A percentile compares a stretch with the other conserved stretches of the same genome.
These are phyloP conservation scores for Drepana arcuata DNA, from an alignment of 1,140 invertebrate species.

Conservation along the genomic window DNA sequence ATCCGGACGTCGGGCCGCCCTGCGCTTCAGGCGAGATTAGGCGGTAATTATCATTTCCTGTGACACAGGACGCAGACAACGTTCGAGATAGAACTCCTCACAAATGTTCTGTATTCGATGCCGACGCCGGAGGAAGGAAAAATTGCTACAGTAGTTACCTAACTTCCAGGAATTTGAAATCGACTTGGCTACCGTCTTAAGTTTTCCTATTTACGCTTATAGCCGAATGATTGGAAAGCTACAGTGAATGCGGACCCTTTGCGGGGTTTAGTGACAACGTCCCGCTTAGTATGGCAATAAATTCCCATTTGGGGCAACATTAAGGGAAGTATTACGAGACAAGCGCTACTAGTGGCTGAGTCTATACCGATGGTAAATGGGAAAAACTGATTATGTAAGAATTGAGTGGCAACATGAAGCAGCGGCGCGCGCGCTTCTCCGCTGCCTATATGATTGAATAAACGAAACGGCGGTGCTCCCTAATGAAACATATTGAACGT, in stretches of 20 bases:
- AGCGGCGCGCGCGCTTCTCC: conserved; percentile 34
- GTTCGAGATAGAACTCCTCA: conserved; percentile 41
- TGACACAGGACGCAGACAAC: conserved; percentile 62
- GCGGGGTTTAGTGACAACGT: no score
- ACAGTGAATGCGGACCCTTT: no score
- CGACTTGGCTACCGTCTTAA: no score
- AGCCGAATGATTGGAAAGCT: no score
- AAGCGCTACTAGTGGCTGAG: conserved; percentile 31
- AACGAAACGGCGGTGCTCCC: conserved; percentile 51
- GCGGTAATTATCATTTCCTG: conserved; percentile 75
- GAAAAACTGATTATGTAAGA: conserved; percentile 62
- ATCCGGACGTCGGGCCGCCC: conserved; percentile 69
- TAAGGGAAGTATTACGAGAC: conserved; percentile 11
- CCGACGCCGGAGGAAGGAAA: conserved; percentile 35
- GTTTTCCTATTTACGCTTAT: no score
- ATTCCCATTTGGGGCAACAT: conserved; percentile 7
- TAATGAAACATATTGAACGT: conserved; percentile 71
- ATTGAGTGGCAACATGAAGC: conserved; percentile 31
- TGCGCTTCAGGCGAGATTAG: conserved; percentile 71
- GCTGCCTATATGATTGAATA: conserved; percentile 62
- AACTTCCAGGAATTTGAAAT: no score
- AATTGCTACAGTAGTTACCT: conserved; percentile 25
- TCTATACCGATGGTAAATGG: conserved; percentile 46
- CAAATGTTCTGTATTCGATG: conserved; percentile 35
- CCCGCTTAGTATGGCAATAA: conserved; percentile 9